Percentiles rank a stretch among this genome's conserved stretches.
Conservation (phyloP, 2,113 vertebrate genomes). For the Genyomyrus donnyi region DNA sequence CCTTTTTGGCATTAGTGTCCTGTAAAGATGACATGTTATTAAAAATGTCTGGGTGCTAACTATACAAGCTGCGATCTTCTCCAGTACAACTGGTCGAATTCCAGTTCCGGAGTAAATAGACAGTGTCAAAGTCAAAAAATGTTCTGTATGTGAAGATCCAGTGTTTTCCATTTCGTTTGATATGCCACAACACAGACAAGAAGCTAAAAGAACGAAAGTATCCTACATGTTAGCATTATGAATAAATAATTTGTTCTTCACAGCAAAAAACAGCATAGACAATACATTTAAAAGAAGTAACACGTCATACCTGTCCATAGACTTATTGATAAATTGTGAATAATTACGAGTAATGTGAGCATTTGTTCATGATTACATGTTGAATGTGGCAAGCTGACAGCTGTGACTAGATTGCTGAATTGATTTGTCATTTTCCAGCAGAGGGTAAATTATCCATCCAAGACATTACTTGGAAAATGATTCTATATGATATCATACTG, state of each 20-base stretch:
- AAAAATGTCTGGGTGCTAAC: neutral
- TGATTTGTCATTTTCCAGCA: slow-evolving; percentile 48
- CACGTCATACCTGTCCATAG: neutral
- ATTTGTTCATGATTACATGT: neutral
- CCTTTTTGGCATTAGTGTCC: neutral
- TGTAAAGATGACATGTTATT: neutral
- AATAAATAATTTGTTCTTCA: neutral
- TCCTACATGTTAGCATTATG: neutral
- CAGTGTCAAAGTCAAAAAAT: neutral
- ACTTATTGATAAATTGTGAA: neutral
- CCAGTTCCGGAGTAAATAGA: neutral
- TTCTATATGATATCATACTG: slow-evolving; percentile 21
- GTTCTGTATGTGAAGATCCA: neutral
- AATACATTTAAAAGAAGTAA: neutral
- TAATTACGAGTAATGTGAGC: neutral
- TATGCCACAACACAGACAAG: neutral
- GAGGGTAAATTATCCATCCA: slow-evolving; percentile 77
- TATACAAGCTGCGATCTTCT: neutral
- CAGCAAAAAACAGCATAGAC: neutral
- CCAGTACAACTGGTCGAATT: neutral
- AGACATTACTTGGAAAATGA: slow-evolving; percentile 16
- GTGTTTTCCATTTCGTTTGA: neutral
- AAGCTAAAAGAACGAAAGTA: too few species aligned
- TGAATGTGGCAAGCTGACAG: neutral
- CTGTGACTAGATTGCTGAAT: neutral